Evolutionary conservation across 2,888 invertebrate species (phyloP).

Genomic region (Eupeodes luniger): DNA sequence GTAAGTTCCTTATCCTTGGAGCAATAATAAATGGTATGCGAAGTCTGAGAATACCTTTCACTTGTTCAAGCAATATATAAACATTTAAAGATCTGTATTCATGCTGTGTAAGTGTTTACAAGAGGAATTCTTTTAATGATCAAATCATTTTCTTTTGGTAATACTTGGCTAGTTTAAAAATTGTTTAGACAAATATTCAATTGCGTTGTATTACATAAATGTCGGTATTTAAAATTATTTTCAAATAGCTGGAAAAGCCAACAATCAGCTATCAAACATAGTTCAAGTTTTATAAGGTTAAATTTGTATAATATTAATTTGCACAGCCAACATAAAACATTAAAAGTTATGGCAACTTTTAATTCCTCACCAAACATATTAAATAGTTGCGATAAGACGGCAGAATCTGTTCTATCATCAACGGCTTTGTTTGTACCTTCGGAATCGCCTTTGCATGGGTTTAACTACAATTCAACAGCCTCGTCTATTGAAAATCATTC

Average conservation of each 20-base stretch:
- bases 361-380: constrained; percentile 40
- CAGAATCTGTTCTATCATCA: constrained; percentile 59
- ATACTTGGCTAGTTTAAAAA: no score
- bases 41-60: no score
- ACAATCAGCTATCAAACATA: not conserved
- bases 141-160: no score
- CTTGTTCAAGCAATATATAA: no score
- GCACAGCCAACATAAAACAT: not conserved
- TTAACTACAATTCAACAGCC: constrained; percentile 55
- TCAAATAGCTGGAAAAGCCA: not conserved
- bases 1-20: no score
- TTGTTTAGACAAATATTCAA: no score
- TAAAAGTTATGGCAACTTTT: constrained; percentile 52
- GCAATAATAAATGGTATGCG: no score
- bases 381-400: constrained; percentile 11
- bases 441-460: constrained; percentile 22
- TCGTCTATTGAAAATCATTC: constrained; percentile 71
- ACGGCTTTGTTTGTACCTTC: constrained; percentile 78
- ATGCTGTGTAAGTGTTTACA: no score
- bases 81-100: no score
- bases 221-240: not conserved
- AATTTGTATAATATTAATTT: not conserved
- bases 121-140: no score
- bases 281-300: not conserved
- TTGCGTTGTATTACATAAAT: not conserved